Conservation (phyloP, 2,888 invertebrate species). For the Gisinianus flammeolus region DNA sequence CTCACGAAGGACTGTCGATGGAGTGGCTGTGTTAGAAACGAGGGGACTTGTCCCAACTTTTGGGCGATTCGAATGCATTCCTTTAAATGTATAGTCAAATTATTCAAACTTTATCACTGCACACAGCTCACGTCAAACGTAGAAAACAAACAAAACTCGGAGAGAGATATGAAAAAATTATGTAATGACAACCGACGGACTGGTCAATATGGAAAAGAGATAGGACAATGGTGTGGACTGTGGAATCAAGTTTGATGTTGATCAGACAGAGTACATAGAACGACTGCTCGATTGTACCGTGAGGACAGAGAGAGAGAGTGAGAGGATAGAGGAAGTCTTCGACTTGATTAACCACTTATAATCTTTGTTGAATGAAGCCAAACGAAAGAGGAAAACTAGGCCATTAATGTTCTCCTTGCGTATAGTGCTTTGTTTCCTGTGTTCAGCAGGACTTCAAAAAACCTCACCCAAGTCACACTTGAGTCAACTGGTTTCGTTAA, state of each 20-base stretch:
- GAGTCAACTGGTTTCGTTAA: constrained; percentile 35
- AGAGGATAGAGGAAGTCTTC: constrained; percentile 32
- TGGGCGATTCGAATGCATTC: constrained; percentile 56
- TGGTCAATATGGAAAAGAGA: background rate
- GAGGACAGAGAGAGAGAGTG: constrained; percentile 19
- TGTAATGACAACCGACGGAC: background rate
- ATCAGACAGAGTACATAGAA: constrained; percentile 23
- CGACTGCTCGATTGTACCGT: constrained; percentile 20
- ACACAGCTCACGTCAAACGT: background rate
- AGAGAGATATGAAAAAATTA: background rate
- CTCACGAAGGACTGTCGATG: constrained; percentile 53
- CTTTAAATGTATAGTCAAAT: too few relatives aligned
- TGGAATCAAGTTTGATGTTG: constrained; percentile 20
- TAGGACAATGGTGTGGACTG: background rate
- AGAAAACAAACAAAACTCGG: background rate
- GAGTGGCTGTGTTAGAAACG: constrained; percentile 55
- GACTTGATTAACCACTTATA: constrained; percentile 40
- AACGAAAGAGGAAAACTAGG: constrained; percentile 45
- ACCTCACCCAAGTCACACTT: constrained; percentile 35
- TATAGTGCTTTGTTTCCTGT: constrained; percentile 27
- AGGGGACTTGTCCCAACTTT: constrained; percentile 57
- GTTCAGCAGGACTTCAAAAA: constrained; percentile 20
- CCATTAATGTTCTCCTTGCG: constrained; percentile 39
- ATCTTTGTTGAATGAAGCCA: constrained; percentile 32
- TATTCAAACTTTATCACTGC: background rate